phyloP scores from a whole-genome alignment of 1,140 invertebrate genomes.

The Calephelis nemesis region DNA sequence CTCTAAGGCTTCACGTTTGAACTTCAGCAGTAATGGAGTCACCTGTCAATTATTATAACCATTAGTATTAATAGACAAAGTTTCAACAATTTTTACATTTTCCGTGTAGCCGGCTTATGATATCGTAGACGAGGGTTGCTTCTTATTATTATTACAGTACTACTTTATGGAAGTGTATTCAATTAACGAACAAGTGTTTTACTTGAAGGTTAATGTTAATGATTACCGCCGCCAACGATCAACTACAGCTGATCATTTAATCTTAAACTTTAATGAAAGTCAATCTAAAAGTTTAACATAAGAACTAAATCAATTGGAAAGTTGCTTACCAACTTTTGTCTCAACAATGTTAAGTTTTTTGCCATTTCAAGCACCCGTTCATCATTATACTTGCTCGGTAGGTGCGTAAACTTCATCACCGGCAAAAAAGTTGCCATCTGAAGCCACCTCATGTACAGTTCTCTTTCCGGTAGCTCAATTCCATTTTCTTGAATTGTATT shows the following conservation, averaged over 20 bases:
- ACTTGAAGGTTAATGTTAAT: no score
- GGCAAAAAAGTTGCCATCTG: conserved; percentile 95
- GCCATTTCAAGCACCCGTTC: conserved; percentile 88
- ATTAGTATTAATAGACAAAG: no score
- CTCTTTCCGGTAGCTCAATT: conserved; percentile 86
- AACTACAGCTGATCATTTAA: no score
- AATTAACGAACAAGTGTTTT: no score
- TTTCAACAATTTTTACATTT: no score
- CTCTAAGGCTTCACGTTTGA: conserved; percentile 86
- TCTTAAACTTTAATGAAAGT: no score
- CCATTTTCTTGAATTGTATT: conserved; percentile 78
- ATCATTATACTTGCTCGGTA: conserved; percentile 92
- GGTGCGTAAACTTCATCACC: conserved; percentile 93
- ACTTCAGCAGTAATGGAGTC: conserved; percentile 87
- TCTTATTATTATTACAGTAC: no score
- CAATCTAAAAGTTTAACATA: no score
- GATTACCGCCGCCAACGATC: no score
- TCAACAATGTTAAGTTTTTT: conserved; percentile 86
- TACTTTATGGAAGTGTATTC: no score
- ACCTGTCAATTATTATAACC: conserved; percentile 62
- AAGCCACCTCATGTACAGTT: conserved; percentile 96
- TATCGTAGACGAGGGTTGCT: no score
- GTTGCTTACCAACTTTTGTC: conserved; percentile 84
- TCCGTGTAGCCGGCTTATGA: no score
- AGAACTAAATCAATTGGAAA: background rate